Evolutionary conservation across 92 coral and sea anemone genomes (phyloP).

Genomic region (Porites evermanni): DNA sequence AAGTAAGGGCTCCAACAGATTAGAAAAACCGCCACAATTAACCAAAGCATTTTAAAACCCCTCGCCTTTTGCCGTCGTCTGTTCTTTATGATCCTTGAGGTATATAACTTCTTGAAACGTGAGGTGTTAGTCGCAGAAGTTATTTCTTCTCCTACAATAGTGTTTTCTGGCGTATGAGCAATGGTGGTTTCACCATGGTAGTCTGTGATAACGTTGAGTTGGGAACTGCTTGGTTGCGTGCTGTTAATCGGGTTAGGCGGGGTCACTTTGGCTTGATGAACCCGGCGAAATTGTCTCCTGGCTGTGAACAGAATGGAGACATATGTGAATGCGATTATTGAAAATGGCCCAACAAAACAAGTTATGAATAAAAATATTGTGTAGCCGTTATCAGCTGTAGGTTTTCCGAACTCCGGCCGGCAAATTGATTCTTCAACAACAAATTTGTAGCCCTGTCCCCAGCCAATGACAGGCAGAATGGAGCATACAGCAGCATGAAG

Average conservation of each 20-base stretch:
- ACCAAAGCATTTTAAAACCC: slow-evolving; percentile 84
- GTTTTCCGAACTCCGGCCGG: slow-evolving; percentile 80
- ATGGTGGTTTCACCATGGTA: slow-evolving; percentile 16
- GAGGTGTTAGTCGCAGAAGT: slow-evolving; percentile 82
- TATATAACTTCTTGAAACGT: slow-evolving; percentile 25
- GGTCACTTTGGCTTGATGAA: slow-evolving; percentile 63
- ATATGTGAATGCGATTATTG: slow-evolving; percentile 71
- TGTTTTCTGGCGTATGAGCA: slow-evolving; percentile 39
- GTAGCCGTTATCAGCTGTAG: slow-evolving; percentile 78
- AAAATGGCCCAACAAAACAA: slow-evolving; percentile 77
- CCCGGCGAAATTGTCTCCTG: slow-evolving; percentile 81
- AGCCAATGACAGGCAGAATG: slow-evolving; percentile 78
- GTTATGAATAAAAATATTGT: slow-evolving; percentile 79
- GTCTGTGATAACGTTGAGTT: neutral
- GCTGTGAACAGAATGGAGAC: slow-evolving; percentile 86
- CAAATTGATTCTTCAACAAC: slow-evolving; percentile 74
- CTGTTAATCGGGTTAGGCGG: slow-evolving; percentile 1
- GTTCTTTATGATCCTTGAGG: slow-evolving; percentile 21
- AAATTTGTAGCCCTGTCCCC: slow-evolving; percentile 81
- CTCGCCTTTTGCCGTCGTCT: slow-evolving; percentile 64
- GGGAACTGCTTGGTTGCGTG: slow-evolving; percentile 44
- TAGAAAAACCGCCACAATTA: slow-evolving; percentile 78
- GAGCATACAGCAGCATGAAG: slow-evolving; percentile 73
- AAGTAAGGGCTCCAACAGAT: slow-evolving; percentile 92
- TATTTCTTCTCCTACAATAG: slow-evolving; percentile 67